Conservation (phyloP, 2,113 vertebrate species). For the Ramphastos sulfuratus region DNA sequence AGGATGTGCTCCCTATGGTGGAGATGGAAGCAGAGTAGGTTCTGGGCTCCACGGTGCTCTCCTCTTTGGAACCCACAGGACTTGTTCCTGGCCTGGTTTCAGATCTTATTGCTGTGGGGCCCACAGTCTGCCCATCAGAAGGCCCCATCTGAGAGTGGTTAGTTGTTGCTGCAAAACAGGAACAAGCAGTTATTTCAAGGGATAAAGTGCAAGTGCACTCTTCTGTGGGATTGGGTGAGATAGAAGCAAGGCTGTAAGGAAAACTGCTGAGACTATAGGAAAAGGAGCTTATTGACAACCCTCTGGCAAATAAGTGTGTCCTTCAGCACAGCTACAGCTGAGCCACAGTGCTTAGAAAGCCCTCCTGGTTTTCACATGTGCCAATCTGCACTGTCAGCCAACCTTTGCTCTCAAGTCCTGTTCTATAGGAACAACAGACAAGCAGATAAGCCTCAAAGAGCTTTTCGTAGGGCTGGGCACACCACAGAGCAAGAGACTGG, state of each 20-base stretch:
- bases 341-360: background rate
- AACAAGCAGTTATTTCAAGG: constrained; percentile 18
- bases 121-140: background rate
- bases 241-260: background rate
- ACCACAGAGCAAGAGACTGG: background rate
- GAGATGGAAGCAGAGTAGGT: background rate
- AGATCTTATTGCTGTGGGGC: background rate
- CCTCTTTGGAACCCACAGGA: background rate
- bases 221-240: background rate
- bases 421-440: background rate
- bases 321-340: background rate
- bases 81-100: background rate
- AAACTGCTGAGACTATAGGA: background rate
- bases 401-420: background rate
- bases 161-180: constrained; percentile 25
- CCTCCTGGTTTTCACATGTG: background rate
- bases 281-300: background rate
- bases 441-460: background rate
- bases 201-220: background rate
- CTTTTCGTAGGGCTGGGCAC: background rate
- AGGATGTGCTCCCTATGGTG: accelerated
- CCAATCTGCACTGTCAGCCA: background rate
- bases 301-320: background rate
- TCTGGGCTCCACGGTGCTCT: background rate
- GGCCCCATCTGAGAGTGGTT: background rate